Conservation (phyloP, 2,888 invertebrate genomes). For the Cephonodes hylas region DNA sequence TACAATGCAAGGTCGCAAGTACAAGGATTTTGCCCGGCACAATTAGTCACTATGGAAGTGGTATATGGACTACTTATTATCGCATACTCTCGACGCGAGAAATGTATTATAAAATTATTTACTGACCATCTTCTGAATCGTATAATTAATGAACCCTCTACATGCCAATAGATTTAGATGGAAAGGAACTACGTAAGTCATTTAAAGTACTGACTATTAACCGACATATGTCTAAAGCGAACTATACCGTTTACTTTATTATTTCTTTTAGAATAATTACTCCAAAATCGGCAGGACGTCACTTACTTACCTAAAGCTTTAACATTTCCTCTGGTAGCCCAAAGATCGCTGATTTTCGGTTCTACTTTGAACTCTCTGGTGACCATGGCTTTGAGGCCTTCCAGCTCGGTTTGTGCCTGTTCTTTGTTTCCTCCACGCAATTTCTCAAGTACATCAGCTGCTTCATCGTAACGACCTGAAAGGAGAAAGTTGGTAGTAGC, state of each 20-base stretch:
- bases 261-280: no score
- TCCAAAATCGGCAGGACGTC: background rate
- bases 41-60: no score
- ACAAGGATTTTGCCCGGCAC: no score
- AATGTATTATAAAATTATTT: no score
- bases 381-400: constrained; percentile 61
- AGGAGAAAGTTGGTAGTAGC: background rate
- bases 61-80: background rate
- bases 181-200: no score
- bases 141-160: no score
- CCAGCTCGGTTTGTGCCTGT: constrained; percentile 83
- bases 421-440: constrained; percentile 83
- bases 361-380: constrained; percentile 61
- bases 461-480: constrained; percentile 76
- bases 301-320: constrained; percentile 83
- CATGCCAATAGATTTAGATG: no score
- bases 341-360: constrained; percentile 79
- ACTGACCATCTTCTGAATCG: no score
- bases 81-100: background rate
- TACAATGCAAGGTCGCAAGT: no score
- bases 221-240: no score
- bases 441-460: constrained; percentile 83
- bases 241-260: no score
- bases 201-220: no score
- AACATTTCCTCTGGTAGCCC: constrained; percentile 85